Evolutionary conservation across 92 coral and sea anemone species (phyloP), one percentile per base, ranked within the genome.

Genomic region (Parazoanthus atlanticus): DNA sequence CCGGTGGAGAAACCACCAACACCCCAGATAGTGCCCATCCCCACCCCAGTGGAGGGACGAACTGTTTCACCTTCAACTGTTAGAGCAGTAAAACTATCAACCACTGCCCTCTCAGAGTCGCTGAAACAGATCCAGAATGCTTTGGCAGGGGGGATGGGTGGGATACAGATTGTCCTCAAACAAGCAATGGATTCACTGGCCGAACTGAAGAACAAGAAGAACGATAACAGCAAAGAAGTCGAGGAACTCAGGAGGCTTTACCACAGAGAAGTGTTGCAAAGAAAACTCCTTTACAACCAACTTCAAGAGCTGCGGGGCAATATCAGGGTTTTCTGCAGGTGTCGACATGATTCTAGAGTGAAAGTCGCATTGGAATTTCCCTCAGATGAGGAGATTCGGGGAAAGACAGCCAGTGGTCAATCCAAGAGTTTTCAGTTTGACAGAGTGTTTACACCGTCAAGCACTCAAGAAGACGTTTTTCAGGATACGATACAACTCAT

Each of bases 311-410:
- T 95, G 41, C 89, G 93, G 8, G 98, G 98, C 36, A 95, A 95
- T 32, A 95, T 95, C 71, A 79, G 98, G 74, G 98, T 95, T 25
- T 95, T 95, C 85, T 95, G 98, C 81, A 58, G 98, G 69, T 95
- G 98, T 58, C 90, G 98, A 19, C 80, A 56, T 77, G 98, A 95
- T 79, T 88, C 90, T 16, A 86, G 85, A 30, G 92, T 89, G 4
- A 81, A 92, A 54, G 88, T 81, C 67, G 95, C 93, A 0, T 86
- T 95, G 8, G 79, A 77, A 3, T 95, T 95, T 73, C 91, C 93
- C 23, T 86, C 98, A 21, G 94, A 95, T 65, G 92, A 90, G 69
- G 98, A 95, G 81, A 80, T 95, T 47, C 89, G 86, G 75, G 89
- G 91, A 28, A 78, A 25, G 58, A 74, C 91, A 46, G 89, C 74